phyloP scores from a whole-genome alignment of 53 echinoderm and acorn worm genomes.

The Pentamera pediparva region DNA sequence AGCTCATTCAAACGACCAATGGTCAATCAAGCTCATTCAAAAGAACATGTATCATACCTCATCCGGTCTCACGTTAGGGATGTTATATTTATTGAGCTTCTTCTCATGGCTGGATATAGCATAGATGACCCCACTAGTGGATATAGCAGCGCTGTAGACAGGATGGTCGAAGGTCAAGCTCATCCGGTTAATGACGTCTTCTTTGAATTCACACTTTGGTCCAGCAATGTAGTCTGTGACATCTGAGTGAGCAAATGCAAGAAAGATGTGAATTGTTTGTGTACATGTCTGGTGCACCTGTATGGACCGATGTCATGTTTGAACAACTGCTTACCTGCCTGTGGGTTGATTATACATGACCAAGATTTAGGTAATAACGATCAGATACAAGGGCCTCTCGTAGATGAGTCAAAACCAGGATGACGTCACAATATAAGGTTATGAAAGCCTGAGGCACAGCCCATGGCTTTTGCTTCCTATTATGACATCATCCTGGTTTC shows the following conservation, averaged over 20 bases:
- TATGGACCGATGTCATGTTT: too few relatives aligned
- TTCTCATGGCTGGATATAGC: slow-evolving; percentile 64
- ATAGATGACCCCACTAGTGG: slow-evolving; percentile 58
- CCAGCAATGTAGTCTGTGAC: slow-evolving; percentile 57
- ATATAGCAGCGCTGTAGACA: slow-evolving; percentile 61
- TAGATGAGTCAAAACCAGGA: too few relatives aligned
- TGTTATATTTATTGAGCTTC: slow-evolving; percentile 56
- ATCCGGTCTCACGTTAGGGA: slow-evolving; percentile 76
- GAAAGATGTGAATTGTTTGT: neutral
- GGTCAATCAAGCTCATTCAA: too few relatives aligned
- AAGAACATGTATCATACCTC: slow-evolving; percentile 49
- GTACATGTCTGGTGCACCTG: neutral
- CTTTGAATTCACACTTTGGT: slow-evolving; percentile 75
- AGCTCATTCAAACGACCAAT: too few relatives aligned
- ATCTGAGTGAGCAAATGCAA: slow-evolving; percentile 35
- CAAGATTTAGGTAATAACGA: neutral
- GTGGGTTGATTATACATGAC: too few relatives aligned
- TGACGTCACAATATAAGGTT: too few relatives aligned
- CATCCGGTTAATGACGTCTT: slow-evolving; percentile 77
- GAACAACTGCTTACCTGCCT: too few relatives aligned
- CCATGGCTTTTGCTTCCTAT: too few relatives aligned
- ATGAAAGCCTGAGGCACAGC: too few relatives aligned
- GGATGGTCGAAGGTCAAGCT: slow-evolving; percentile 62
- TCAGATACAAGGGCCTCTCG: neutral
- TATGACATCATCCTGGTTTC: too few relatives aligned